Conservation (phyloP, 2,888 invertebrate species). For the Pasiphila rectangulata region DNA sequence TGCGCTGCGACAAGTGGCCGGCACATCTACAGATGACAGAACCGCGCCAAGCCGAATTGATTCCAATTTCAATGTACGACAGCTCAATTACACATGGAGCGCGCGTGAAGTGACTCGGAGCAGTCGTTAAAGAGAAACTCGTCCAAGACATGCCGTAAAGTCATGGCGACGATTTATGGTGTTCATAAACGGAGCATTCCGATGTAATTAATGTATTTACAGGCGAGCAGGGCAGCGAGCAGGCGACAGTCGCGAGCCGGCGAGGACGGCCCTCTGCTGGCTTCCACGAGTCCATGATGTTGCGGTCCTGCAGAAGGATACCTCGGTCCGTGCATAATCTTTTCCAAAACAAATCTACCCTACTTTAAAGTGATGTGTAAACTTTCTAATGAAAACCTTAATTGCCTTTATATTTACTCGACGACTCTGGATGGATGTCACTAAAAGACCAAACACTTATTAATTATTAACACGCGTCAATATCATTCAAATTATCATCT, state of each 20-base stretch:
- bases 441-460: too few species aligned
- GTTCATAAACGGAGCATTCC: constrained; percentile 16
- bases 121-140: constrained; percentile 10
- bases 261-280: too few species aligned
- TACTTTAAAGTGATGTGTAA: too few species aligned
- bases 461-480: too few species aligned
- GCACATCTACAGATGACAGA: background rate
- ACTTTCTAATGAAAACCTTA: too few species aligned
- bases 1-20: background rate
- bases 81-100: background rate
- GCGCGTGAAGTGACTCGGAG: background rate
- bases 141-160: constrained; percentile 14
- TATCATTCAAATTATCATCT: too few species aligned
- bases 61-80: background rate
- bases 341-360: too few species aligned
- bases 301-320: too few species aligned
- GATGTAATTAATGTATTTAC: constrained; percentile 23
- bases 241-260: background rate
- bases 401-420: too few species aligned
- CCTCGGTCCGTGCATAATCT: too few species aligned
- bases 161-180: constrained; percentile 16
- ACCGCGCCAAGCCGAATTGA: background rate
- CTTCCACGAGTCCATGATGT: too few species aligned
- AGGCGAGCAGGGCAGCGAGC: background rate
- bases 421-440: too few species aligned